A percentile compares a stretch with the other conserved stretches of the same genome.
Evolutionary conservation across 2,113 vertebrate genomes (phyloP).

Genomic region (Sturnus vulgaris): DNA sequence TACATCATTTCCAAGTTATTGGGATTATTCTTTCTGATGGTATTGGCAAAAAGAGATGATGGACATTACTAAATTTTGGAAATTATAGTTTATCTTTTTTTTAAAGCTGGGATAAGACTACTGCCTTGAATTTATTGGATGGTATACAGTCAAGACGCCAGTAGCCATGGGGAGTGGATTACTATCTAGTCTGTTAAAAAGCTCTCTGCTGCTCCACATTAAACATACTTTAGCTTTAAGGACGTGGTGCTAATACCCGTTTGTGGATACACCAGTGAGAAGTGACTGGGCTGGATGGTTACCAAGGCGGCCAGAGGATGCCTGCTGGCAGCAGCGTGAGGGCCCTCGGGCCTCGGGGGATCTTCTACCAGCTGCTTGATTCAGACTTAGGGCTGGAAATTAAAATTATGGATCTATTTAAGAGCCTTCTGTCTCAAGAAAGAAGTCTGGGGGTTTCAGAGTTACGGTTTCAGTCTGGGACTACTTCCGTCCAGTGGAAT

Average conservation of each 20-base stretch:
- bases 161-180: slow-evolving; percentile 77
- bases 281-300: slow-evolving; percentile 76
- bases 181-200: slow-evolving; percentile 65
- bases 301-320: slow-evolving; percentile 69
- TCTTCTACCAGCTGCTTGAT: slow-evolving; percentile 73
- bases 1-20: slow-evolving; percentile 71
- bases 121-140: slow-evolving; percentile 71
- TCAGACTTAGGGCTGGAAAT: slow-evolving; percentile 73
- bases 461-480: slow-evolving; percentile 74
- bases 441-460: slow-evolving; percentile 82
- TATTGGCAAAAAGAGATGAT: slow-evolving; percentile 68
- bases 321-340: slow-evolving; percentile 56
- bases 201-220: slow-evolving; percentile 54
- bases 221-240: slow-evolving; percentile 72
- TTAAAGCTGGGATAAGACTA: slow-evolving; percentile 72
- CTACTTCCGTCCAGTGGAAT: slow-evolving; percentile 77
- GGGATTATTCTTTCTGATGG: slow-evolving; percentile 76
- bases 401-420: slow-evolving; percentile 76
- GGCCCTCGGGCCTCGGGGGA: slow-evolving; percentile 50
- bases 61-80: slow-evolving; percentile 74
- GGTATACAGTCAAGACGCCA: slow-evolving; percentile 68
- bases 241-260: slow-evolving; percentile 56
- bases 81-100: slow-evolving; percentile 71
- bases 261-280: slow-evolving; percentile 76
- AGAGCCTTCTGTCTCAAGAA: slow-evolving; percentile 74